Percentiles rank a stretch among this genome's conserved stretches.
Evolutionary conservation across 2,888 invertebrate genomes (phyloP).

Genomic region (Globia sparganii): DNA sequence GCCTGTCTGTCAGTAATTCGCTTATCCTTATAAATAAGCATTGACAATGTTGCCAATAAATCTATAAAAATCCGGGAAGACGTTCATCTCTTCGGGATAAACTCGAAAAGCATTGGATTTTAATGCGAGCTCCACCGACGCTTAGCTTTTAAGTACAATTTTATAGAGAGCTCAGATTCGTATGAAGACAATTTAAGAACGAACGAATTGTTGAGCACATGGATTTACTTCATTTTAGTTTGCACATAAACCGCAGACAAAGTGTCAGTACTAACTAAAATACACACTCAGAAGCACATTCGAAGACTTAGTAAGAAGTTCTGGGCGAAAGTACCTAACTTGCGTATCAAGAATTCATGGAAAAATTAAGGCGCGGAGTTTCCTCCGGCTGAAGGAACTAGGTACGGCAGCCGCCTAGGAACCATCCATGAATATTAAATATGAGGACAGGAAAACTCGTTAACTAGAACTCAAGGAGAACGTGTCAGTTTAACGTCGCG

Average conservation of each 20-base stretch:
- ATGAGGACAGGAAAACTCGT: slow-evolving; percentile 59
- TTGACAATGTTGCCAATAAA: slow-evolving; percentile 55
- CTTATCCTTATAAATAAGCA: slow-evolving; percentile 52
- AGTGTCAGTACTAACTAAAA: slow-evolving; percentile 31
- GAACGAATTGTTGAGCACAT: slow-evolving; percentile 31
- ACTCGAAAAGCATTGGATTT: slow-evolving; percentile 50
- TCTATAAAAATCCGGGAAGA: slow-evolving; percentile 48
- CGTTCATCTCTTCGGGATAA: slow-evolving; percentile 47
- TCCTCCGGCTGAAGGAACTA: slow-evolving; percentile 22
- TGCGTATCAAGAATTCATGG: slow-evolving; percentile 30
- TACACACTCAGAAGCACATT: slow-evolving; percentile 15
- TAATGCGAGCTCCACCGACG: slow-evolving; percentile 35
- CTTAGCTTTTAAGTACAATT: slow-evolving; percentile 46
- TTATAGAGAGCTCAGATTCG: slow-evolving; percentile 50
- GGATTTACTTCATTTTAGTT: slow-evolving; percentile 36
- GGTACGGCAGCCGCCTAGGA: slow-evolving; percentile 28
- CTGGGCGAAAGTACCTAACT: slow-evolving; percentile 2
- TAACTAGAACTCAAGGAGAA: slow-evolving; percentile 50
- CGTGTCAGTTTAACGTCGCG: slow-evolving; percentile 51
- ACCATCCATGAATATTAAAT: slow-evolving; percentile 54
- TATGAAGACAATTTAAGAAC: slow-evolving; percentile 47
- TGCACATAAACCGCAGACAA: slow-evolving; percentile 29
- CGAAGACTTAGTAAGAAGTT: slow-evolving; percentile 23
- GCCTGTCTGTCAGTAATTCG: slow-evolving; percentile 37
- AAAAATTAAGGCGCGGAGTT: slow-evolving; percentile 35